These are phyloP conservation scores for Heliothis virescens DNA, from an alignment of 1,140 invertebrate genomes.

Conservation along the genomic window DNA sequence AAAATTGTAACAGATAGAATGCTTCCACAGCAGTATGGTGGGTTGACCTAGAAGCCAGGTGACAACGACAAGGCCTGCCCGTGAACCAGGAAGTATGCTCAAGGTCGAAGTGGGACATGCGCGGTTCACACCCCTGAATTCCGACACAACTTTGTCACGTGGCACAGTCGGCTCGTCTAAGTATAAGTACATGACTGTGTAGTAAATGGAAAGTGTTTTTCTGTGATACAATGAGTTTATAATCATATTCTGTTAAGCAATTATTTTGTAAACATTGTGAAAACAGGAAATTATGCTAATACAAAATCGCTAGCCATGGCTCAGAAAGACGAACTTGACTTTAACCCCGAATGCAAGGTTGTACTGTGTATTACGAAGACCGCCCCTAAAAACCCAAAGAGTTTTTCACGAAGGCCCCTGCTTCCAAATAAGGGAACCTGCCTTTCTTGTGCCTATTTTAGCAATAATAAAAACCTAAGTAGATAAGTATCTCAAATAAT, in stretches of 20 bases:
- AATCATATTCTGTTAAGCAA: neutral
- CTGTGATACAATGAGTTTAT: neutral
- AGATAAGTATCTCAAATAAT: no score
- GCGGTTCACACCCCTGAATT: constrained; percentile 49
- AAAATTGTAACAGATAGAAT: neutral
- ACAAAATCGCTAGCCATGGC: neutral
- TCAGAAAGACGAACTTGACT: neutral
- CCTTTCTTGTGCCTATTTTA: neutral
- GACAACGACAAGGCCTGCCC: constrained; percentile 67
- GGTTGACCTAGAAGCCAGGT: constrained; percentile 78
- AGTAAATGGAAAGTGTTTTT: neutral
- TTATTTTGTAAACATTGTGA: neutral
- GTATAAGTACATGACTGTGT: constrained; percentile 9
- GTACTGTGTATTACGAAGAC: neutral
- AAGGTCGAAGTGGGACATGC: constrained; percentile 79
- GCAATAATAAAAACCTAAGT: neutral
- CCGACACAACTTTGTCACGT: constrained; percentile 61
- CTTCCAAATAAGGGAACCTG: neutral
- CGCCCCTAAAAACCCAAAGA: constrained; percentile 15
- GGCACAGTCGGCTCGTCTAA: constrained; percentile 26
- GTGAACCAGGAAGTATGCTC: constrained; percentile 80
- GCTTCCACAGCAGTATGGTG: constrained; percentile 50
- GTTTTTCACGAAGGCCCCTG: constrained; percentile 7
- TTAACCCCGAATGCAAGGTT: constrained; percentile 9
- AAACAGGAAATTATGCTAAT: neutral